Base-by-base conservation (phyloP, 2,113 vertebrate genomes). In the Macquaria ambigua region DNA sequence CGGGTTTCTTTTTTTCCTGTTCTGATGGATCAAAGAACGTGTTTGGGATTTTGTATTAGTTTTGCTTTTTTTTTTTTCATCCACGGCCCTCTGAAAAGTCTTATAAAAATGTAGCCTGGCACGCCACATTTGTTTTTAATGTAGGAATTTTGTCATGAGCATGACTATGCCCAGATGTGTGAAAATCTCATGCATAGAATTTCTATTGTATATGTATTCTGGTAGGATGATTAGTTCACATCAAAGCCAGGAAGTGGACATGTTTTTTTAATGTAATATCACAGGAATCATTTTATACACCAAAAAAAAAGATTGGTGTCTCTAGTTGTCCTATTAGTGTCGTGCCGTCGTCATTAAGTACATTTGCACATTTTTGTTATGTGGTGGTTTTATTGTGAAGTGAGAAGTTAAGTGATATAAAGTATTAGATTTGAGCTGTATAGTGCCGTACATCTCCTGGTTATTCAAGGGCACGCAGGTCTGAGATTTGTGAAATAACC, bases 11-110 rank as follows among this genome's bases (percentile, higher is more conserved):
- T 85, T 88, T 81, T 83, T 85, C 69, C 80, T 80, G 78, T 90
- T 90, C 83, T 86, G 74, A 90, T 84, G 87, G 92, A 95, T 95
- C 94, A 93, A 93, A 95, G 93, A 90, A 87, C 82, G 39, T 89
- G 92, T 93, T 89, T 81, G 50, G 61, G 81, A 83, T 91, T 89
- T 84, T 87, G 74, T 72, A 70, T 86, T 90, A 50, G n/a, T 70
- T 82, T 86, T 81, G 46, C 62, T 83, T 69, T 53, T 74, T 81
- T 79, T 79, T 69, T 81, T 79, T 34, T 69, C 79, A 77, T 70
- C 68, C 18, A 12, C 8, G 52, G 41, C 43, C 37, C 69, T 71
- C 58, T 72, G 12, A 84, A 74, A 78, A 75, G 66, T 66, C 78
- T 62, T 81, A 66, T 77, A 67, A 90, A 91, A 90, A 80, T 39